Base-by-base conservation (phyloP, 2,113 vertebrate species). In the Ceyx cyanopectus region DNA sequence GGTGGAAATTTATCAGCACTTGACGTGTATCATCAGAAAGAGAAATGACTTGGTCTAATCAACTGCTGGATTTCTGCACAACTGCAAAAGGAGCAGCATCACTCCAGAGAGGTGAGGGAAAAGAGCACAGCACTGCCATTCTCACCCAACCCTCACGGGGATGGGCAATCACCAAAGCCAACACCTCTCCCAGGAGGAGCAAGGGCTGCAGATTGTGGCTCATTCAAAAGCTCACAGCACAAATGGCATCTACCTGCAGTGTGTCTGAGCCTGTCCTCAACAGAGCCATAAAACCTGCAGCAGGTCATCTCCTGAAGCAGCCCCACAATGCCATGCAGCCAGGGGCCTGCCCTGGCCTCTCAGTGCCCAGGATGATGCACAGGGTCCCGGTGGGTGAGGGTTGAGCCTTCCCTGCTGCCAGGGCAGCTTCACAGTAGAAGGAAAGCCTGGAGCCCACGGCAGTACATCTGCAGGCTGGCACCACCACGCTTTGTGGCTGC, bases 391-490 rank as follows among this genome's bases (percentile, higher is more conserved):
- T 3, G 41, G 24, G 34, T 57, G 21, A 20, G 14, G 8, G 12
- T 19, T 22, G 26, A 70, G 62, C 43, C 56, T 54, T 41, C 10
- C 6, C 26, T 67, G 19, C 5, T 30, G 16, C 58, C 86, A 80
- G n/a, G 4, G 37, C 48, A 86, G 67, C 81, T 76, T 46, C 68
- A 22, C 57, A 76, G 61, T 10, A 32, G 67, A 53, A 5, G 26
- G 26, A 37, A 48, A 87, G 78, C 69, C 85, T 70, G 58, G 54
- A 91, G 78, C 66, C 73, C 68, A 14, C 34, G 48, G 80, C 63
- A 50, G 68, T 76, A 89, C 91, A 76, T 63, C 88, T 91, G 77
- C 91, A 91, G 72, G 27, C 81, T 95, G 91, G 77, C 91, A 91
- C 17, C 41, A 79, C 32, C 81, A 37, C 0, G 1, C 48, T 56